Percentiles rank a stretch among this genome's conserved stretches.
These are phyloP conservation scores for Carettochelys insculpta DNA, from an alignment of 2,113 vertebrate species.

Conservation along the genomic window DNA sequence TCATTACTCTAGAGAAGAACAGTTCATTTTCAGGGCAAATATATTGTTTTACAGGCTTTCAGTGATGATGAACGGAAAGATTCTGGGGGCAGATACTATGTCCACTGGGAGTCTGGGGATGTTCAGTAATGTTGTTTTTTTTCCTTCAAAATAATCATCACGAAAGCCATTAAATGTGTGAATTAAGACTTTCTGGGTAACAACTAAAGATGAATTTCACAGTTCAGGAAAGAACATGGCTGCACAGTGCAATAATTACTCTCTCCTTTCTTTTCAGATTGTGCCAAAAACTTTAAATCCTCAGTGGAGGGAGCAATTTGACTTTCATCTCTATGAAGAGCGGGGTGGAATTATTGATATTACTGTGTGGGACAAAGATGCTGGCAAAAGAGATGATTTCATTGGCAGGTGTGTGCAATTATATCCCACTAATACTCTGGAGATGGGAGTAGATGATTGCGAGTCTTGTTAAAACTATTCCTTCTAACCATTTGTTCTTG, in stretches of 20 bases:
- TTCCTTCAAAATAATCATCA: neutral
- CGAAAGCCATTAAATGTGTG: neutral
- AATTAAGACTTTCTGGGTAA: neutral
- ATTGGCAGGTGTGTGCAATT: conserved; percentile 90
- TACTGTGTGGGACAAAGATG: conserved; percentile 96
- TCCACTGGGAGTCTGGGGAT: neutral
- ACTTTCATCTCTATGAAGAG: conserved; percentile 97
- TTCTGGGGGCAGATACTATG: neutral
- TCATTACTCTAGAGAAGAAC: conserved; percentile 32
- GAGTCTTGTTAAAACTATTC: conserved; percentile 2
- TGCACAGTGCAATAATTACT: neutral
- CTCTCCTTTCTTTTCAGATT: conserved; percentile 78
- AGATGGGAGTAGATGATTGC: conserved; percentile 2
- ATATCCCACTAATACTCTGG: neutral
- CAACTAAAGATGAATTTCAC: conserved; percentile 5
- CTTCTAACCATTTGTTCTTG: neutral
- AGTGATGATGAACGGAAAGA: neutral
- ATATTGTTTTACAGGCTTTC: neutral
- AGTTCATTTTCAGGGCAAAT: conserved; percentile 15
- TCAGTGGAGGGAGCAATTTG: conserved; percentile 98
- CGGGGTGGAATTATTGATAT: conserved; percentile 93
- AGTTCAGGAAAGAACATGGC: neutral
- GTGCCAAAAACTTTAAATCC: conserved; percentile 95
- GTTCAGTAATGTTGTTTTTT: neutral
- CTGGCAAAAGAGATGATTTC: conserved; percentile 95